Base-by-base conservation (phyloP, 2,113 vertebrate species). In the Malurus cyaneus region DNA sequence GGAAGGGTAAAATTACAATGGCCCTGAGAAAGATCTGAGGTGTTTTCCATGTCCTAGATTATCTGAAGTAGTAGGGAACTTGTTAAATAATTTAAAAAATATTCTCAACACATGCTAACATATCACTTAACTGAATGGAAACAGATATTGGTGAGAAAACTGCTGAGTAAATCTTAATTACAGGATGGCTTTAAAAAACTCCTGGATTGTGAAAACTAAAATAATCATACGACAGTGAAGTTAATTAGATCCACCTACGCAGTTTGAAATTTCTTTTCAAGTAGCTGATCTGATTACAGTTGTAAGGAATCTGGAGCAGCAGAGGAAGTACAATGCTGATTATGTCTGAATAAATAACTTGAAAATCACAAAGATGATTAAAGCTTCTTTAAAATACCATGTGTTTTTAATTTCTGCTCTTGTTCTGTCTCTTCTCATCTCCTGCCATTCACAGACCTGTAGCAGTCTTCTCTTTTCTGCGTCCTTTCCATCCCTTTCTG, bases 261-360 rank as follows among this genome's bases (percentile, higher is more conserved):
- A 3, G 94, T 96, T 96, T 74, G 95, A 93, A 96, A 93, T 85
- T 93, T 94, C 90, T 94, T 96, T 97, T 97, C 90, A 97, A 61
- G 86, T 92, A 89, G 84, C 62, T 96, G 95, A 96, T 95, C 93
- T 97, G 95, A 97, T 91, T 96, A 95, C 93, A 97, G 74, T 92
- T 96, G 88, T 95, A 94, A 97, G 94, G 95, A 92, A 88, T 96
- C 54, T 21, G 78, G 87, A 95, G 95, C 88, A 95, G 65, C 92
- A 93, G 77, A 83, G 85, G 92, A 94, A 94, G 81, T 88, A 95
- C 88, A 96, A 88, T 94, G 90, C 87, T 96, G 96, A 96, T 96
- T 94, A 89, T 84, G 73, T 95, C 93, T 96, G 95, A 97, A 95
- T 94, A 95, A 94, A 85, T 96, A 97, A 91, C 88, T 95, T 93